Percentiles rank a stretch among this genome's conserved stretches.
These are phyloP conservation scores for Paracanthobrama guichenoti DNA, from an alignment of 2,113 vertebrate species.

Conservation along the genomic window DNA sequence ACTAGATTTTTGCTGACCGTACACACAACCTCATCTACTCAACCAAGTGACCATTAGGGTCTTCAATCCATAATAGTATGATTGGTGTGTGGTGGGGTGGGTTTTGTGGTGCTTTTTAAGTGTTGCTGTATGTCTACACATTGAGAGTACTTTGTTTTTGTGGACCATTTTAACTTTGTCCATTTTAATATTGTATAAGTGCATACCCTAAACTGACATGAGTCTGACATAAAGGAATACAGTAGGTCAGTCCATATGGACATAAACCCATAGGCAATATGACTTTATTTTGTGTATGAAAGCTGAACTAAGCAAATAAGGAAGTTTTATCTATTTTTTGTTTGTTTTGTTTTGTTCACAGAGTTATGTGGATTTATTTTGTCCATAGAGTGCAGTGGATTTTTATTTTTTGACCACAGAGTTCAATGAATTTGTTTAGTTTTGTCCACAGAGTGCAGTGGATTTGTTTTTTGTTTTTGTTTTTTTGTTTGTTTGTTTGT, in stretches of 20 bases:
- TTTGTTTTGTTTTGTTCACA: too few relatives aligned
- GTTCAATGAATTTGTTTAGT: too few relatives aligned
- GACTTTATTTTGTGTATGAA: too few relatives aligned
- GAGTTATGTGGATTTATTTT: too few relatives aligned
- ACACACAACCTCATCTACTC: conserved; percentile 47
- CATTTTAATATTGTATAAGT: conserved; percentile 43
- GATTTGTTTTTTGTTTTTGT: too few relatives aligned
- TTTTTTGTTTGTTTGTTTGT: too few relatives aligned
- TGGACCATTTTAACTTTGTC: conserved; percentile 46
- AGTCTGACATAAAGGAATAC: not conserved
- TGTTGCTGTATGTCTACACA: conserved; percentile 48
- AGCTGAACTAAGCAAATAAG: not conserved
- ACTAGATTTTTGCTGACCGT: conserved; percentile 54
- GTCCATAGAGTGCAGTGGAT: too few relatives aligned
- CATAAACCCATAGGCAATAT: too few relatives aligned
- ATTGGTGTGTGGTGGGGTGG: conserved; percentile 42
- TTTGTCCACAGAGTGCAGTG: too few relatives aligned
- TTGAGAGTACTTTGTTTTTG: conserved; percentile 46
- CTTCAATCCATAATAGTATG: conserved; percentile 36
- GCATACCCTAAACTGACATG: conserved; percentile 19
- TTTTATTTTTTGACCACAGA: too few relatives aligned
- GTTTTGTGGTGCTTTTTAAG: conserved; percentile 56
- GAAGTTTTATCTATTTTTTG: not conserved
- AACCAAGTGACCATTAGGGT: conserved; percentile 49
- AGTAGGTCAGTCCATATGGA: not conserved